A percentile compares a stretch with the other conserved stretches of the same genome.
phyloP scores from a whole-genome alignment of 1,140 invertebrate genomes.

The Aphelenchoides besseyi region DNA sequence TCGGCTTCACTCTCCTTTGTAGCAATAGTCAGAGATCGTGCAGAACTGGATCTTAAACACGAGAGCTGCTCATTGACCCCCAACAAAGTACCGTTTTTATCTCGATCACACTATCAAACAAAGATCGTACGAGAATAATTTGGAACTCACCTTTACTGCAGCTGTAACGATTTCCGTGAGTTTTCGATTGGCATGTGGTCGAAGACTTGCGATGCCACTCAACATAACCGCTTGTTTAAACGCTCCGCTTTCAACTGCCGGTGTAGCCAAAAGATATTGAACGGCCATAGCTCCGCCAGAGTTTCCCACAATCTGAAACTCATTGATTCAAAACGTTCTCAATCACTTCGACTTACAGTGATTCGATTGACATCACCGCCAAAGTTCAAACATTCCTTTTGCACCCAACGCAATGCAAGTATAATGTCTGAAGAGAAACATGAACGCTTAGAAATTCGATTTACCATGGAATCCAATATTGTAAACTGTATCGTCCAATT shows the following conservation, averaged over 20 bases:
- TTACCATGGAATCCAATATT: constrained; percentile 52
- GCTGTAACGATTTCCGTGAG: not conserved
- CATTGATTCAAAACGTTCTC: too few relatives aligned
- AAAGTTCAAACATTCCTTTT: constrained; percentile 79
- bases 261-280: not conserved
- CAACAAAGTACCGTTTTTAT: not conserved
- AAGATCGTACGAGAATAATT: not conserved
- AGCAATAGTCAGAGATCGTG: not conserved
- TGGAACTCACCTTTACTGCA: not conserved
- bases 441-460: not conserved
- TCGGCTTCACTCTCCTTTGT: not conserved
- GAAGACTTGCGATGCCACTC: not conserved
- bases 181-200: not conserved
- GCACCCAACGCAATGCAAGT: constrained; percentile 84
- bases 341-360: too few relatives aligned
- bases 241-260: not conserved
- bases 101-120: not conserved
- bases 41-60: not conserved
- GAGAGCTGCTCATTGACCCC: not conserved
- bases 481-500: constrained; percentile 33
- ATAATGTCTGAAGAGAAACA: constrained; percentile 10
- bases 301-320: constrained; percentile 73
- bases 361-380: constrained; percentile 72
- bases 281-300: constrained; percentile 78
- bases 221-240: not conserved